Conservation (phyloP, 2,888 invertebrate species). For the Seira musarum region DNA sequence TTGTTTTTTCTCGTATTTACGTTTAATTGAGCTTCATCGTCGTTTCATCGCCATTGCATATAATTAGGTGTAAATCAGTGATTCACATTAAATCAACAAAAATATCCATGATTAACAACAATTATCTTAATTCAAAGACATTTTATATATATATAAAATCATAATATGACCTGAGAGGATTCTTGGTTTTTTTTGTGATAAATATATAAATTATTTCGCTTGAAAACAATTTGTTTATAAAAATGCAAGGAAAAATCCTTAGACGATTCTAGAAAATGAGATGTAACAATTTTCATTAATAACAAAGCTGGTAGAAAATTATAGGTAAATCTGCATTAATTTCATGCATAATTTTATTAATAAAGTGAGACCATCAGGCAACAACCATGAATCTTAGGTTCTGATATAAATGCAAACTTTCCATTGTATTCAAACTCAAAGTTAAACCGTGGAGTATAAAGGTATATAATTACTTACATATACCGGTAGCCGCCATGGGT, state of each 20-base stretch:
- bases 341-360: neutral
- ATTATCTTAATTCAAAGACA: conserved; percentile 10
- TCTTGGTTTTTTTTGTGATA: conserved; percentile 32
- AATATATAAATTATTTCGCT: conserved; percentile 33
- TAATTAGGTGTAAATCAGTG: conserved; percentile 18
- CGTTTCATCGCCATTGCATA: conserved; percentile 51
- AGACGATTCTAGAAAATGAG: conserved; percentile 27
- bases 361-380: conserved; percentile 3
- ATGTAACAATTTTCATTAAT: neutral
- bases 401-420: neutral
- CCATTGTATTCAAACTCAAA: neutral
- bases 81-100: conserved; percentile 42
- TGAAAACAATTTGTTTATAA: too few species aligned
- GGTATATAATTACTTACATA: neutral
- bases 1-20: conserved; percentile 24
- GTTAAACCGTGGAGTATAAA: neutral
- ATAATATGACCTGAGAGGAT: conserved; percentile 58
- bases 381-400: neutral
- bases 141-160: conserved; percentile 57
- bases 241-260: too few species aligned
- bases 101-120: conserved; percentile 3
- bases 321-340: neutral
- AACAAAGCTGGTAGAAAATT: conserved; percentile 7
- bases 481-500: neutral
- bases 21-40: conserved; percentile 59